Base-by-base conservation (phyloP, 92 coral and sea anemone genomes). In the Zoanthus sansibaricus region DNA sequence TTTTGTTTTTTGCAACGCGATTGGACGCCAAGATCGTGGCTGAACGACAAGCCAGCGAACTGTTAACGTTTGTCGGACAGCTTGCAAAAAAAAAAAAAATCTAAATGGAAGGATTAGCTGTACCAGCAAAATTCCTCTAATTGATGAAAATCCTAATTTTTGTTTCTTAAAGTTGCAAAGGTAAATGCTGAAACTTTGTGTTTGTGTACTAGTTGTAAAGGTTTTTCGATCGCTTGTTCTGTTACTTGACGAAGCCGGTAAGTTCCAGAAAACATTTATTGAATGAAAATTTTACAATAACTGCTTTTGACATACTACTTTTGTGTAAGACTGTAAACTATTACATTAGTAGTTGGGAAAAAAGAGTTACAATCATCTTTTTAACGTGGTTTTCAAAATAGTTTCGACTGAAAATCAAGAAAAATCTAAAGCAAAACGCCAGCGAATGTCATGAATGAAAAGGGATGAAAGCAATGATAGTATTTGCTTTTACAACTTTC, bases 211-310 rank as follows among this genome's bases (percentile, higher is more conserved):
- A 12, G 33, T 54, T 9, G 20, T 21, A 62, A 20, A 48, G 42
- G 16, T 49, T 12, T 37, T 76, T 21, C 30, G 82, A 76, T 76
- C 82, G 14, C 42, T 76, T 31, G 82, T 76, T 52, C 82, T 21
- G 67, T 76, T n/a, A 45, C n/a, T n/a, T 13, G 15, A 1, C 25
- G 44, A 76, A 62, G 31, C 13, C 45, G 12, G 67, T 5, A 54
- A 11, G 47, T 54, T 76, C 11, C 17, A 75, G 21, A 71, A 33
- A 18, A 4, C 42, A 9, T 71, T 71, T 37, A 4, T 47, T 49
- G 56, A 1, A 30, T 21, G 68, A 76, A 33, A 31, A 14, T 20
- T 51, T 21, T 25, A 5, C 18, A 13, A 48, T 4, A 49, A 16
- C 21, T 76, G 79, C 10, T 75, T 3, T 30, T 20, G 25, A 14